phyloP scores from a whole-genome alignment of 2,888 invertebrate genomes.

The Scaptomyza caliginosa region DNA sequence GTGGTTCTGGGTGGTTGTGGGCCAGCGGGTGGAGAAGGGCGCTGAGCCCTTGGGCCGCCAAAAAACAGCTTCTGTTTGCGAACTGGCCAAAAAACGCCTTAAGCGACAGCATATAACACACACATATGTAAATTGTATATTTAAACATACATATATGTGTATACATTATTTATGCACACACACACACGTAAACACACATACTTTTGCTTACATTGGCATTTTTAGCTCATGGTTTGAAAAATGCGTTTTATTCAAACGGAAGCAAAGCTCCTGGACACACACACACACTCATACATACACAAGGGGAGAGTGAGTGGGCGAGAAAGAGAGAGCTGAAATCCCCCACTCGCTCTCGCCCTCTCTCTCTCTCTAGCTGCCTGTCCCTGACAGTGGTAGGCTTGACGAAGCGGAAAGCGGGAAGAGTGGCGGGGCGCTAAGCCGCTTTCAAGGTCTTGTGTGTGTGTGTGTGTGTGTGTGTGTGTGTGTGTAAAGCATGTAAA shows the following conservation, averaged over 20 bases:
- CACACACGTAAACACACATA: slow-evolving; percentile 19
- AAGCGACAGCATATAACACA: slow-evolving; percentile 48
- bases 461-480: slow-evolving; percentile 11
- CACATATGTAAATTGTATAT: slow-evolving; percentile 35
- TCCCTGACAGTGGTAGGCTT: slow-evolving; percentile 18
- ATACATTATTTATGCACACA: slow-evolving; percentile 68
- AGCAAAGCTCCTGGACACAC: slow-evolving; percentile 56
- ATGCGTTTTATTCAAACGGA: slow-evolving; percentile 73
- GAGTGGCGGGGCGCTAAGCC: slow-evolving; percentile 11
- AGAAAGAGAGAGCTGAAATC: background rate
- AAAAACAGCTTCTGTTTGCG: slow-evolving; percentile 46
- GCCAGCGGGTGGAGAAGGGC: background rate
- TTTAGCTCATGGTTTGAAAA: slow-evolving; percentile 65
- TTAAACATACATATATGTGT: slow-evolving; percentile 23
- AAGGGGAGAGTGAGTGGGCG: slow-evolving; percentile 8
- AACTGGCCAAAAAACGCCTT: slow-evolving; percentile 68
- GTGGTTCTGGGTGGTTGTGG: background rate
- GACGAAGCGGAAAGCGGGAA: background rate
- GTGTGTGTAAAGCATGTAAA: slow-evolving; percentile 8
- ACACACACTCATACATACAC: background rate
- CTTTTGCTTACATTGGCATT: slow-evolving; percentile 45
- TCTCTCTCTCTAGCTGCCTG: slow-evolving; percentile 9
- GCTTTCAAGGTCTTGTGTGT: slow-evolving; percentile 50
- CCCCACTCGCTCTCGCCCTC: background rate
- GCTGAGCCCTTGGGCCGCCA: slow-evolving; percentile 35